phyloP scores from a whole-genome alignment of 2,797 vertebrate genomes.

The Cercopithecus hamlyni region DNA sequence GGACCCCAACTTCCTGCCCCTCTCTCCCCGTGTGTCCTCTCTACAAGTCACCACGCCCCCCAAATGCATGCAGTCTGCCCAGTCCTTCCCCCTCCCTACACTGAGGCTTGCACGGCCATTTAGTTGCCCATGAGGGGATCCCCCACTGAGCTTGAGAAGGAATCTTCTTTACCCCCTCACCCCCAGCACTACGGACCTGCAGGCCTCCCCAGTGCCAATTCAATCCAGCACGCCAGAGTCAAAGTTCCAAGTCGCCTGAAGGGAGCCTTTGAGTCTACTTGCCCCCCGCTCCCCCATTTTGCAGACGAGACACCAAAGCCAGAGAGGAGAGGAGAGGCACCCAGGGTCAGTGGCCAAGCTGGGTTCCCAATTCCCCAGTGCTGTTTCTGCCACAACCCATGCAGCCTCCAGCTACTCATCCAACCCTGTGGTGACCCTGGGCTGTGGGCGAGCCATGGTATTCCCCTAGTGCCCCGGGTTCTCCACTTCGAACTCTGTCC shows the following conservation, averaged over 20 bases:
- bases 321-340: background rate
- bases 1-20: background rate
- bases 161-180: background rate
- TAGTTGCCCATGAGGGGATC: background rate
- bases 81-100: background rate
- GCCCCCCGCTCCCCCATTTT: background rate
- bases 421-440: background rate
- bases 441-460: background rate
- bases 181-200: background rate
- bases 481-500: background rate
- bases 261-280: background rate
- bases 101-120: background rate
- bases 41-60: background rate
- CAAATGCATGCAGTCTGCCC: background rate
- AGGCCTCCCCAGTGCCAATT: background rate
- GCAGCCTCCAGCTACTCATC: background rate
- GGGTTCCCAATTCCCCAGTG: background rate
- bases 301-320: background rate
- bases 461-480: background rate
- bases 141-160: background rate
- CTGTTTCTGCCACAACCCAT: background rate
- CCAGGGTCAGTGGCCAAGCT: background rate
- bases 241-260: background rate
- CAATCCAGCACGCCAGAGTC: background rate
- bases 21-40: background rate